Percentiles rank a stretch among this genome's conserved stretches.
These are phyloP conservation scores for Ptychochromis oligacanthus DNA, from an alignment of 2,113 vertebrate species.

Conservation along the genomic window DNA sequence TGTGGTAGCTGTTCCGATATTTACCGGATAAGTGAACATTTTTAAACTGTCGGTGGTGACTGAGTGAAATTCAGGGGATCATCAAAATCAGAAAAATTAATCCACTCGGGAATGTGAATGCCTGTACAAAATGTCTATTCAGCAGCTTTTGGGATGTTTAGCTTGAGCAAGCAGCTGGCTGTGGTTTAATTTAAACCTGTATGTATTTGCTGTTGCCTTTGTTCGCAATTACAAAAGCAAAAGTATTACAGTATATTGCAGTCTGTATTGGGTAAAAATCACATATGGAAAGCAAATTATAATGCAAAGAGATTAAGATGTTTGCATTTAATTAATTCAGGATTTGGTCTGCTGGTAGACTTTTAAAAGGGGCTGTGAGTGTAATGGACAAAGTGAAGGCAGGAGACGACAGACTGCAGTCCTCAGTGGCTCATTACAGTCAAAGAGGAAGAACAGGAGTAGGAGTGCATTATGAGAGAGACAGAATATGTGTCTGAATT, in stretches of 20 bases:
- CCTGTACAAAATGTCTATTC: neutral
- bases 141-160: neutral
- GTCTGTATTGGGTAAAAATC: neutral
- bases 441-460: slow-evolving; percentile 3
- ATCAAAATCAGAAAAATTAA: neutral
- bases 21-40: neutral
- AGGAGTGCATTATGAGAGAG: slow-evolving; percentile 5
- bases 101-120: neutral
- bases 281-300: slow-evolving; percentile 27
- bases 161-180: neutral
- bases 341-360: slow-evolving; percentile 9
- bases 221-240: slow-evolving; percentile 1
- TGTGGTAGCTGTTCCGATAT: neutral
- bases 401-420: slow-evolving; percentile 19
- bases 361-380: neutral
- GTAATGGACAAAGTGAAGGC: slow-evolving; percentile 42
- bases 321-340: slow-evolving; percentile 35
- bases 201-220: slow-evolving; percentile 23
- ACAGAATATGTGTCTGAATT: slow-evolving; percentile 5
- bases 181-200: neutral
- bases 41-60: neutral
- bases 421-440: slow-evolving; percentile 40
- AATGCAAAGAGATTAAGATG: slow-evolving; percentile 31
- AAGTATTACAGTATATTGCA: slow-evolving; percentile 5
- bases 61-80: neutral